Conservation (phyloP, 2,888 invertebrate genomes). For the Cephus pygmeus region DNA sequence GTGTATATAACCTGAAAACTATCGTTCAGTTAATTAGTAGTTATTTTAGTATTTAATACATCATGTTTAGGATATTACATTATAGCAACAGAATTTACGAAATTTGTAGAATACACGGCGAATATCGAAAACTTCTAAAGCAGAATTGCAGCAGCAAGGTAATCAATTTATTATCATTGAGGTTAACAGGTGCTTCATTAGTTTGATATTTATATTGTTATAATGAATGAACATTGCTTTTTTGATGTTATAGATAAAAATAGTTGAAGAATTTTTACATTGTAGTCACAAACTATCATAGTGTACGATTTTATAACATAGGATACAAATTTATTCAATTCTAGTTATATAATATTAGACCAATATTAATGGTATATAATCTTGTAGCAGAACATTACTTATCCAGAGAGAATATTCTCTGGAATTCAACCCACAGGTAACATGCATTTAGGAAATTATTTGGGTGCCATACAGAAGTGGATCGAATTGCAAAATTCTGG, state of each 20-base stretch:
- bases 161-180: background rate
- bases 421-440: conserved; percentile 97
- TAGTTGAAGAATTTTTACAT: background rate
- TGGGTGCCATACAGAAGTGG: conserved; percentile 92
- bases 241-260: background rate
- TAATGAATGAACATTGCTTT: background rate
- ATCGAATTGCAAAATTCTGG: conserved; percentile 80
- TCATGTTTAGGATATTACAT: background rate
- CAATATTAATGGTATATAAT: background rate
- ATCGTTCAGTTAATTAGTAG: background rate
- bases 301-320: background rate
- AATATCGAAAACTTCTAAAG: background rate
- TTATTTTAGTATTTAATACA: background rate
- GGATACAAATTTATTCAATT: background rate
- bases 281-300: background rate
- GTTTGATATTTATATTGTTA: background rate
- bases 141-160: background rate
- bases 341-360: background rate
- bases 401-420: conserved; percentile 80
- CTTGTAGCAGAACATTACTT: conserved; percentile 42
- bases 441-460: conserved; percentile 96
- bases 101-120: background rate
- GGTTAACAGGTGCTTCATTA: background rate
- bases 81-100: background rate
- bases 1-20: background rate